Percentiles rank a stretch among this genome's conserved stretches.
These are phyloP conservation scores for Microctonus hyperodae DNA, from an alignment of 2,888 invertebrate genomes.

Conservation along the genomic window DNA sequence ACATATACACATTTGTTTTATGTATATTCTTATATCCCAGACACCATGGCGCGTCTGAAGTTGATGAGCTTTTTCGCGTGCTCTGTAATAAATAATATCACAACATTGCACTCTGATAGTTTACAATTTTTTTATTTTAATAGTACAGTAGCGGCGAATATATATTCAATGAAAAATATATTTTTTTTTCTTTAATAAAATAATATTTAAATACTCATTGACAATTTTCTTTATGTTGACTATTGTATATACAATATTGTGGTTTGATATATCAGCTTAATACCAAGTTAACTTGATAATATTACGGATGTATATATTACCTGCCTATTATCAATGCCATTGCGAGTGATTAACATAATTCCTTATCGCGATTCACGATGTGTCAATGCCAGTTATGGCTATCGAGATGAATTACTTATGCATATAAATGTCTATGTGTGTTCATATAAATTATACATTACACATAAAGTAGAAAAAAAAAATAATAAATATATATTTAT, in stretches of 20 bases:
- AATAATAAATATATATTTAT: neutral
- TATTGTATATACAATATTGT: no score
- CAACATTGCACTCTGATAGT: no score
- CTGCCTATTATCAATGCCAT: slow-evolving; percentile 9
- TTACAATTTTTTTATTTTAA: no score
- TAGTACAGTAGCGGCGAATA: no score
- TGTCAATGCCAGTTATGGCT: slow-evolving; percentile 10
- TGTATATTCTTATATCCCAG: slow-evolving; percentile 32
- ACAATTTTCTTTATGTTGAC: no score
- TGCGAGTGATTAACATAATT: slow-evolving; percentile 9
- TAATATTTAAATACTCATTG: no score
- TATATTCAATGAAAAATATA: no score
- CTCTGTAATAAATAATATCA: neutral
- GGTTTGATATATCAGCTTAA: neutral
- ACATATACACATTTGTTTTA: neutral
- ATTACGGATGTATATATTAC: slow-evolving; percentile 3
- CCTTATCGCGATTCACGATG: slow-evolving; percentile 12
- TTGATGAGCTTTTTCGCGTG: neutral
- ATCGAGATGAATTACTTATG: slow-evolving; percentile 2
- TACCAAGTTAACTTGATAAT: slow-evolving; percentile 1
- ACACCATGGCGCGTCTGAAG: slow-evolving; percentile 37
- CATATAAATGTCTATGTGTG: neutral
- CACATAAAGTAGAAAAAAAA: neutral
- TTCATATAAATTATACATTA: neutral
- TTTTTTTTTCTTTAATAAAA: neutral